A percentile compares a stretch with the other conserved stretches of the same genome.
Conservation (phyloP, 2,797 vertebrate genomes). For the Cuculus canorus region DNA sequence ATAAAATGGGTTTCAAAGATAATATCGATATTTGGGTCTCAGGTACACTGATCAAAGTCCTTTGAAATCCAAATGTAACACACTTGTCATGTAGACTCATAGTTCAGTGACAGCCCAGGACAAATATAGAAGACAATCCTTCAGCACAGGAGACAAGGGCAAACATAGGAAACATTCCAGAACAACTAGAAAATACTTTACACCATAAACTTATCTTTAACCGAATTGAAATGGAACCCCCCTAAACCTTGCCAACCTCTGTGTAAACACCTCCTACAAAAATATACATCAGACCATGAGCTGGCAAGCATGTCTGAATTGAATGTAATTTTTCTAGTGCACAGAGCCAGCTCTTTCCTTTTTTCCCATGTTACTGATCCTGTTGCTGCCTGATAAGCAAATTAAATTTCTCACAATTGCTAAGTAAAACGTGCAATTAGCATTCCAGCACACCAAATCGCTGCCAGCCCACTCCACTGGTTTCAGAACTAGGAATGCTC, state of each 20-base stretch:
- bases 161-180: not conserved
- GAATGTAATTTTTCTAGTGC: not conserved
- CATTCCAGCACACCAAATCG: not conserved
- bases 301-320: not conserved
- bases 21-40: not conserved
- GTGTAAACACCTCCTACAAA: not conserved
- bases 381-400: constrained; percentile 16
- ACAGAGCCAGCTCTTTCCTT: not conserved
- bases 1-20: not conserved
- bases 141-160: not conserved
- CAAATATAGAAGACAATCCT: not conserved
- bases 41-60: not conserved
- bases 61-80: not conserved
- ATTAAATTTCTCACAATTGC: not conserved
- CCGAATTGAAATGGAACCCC: not conserved
- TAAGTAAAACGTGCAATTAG: constrained; percentile 4
- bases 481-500: not conserved
- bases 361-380: not conserved
- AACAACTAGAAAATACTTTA: not conserved
- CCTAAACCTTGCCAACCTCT: not conserved
- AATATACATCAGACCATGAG: not conserved
- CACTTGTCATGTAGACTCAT: not conserved
- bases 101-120: not conserved
- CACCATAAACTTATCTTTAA: not conserved
- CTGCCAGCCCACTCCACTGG: not conserved